These are phyloP conservation scores for Lota lota DNA, from an alignment of 2,113 vertebrate genomes.

Conservation along the genomic window DNA sequence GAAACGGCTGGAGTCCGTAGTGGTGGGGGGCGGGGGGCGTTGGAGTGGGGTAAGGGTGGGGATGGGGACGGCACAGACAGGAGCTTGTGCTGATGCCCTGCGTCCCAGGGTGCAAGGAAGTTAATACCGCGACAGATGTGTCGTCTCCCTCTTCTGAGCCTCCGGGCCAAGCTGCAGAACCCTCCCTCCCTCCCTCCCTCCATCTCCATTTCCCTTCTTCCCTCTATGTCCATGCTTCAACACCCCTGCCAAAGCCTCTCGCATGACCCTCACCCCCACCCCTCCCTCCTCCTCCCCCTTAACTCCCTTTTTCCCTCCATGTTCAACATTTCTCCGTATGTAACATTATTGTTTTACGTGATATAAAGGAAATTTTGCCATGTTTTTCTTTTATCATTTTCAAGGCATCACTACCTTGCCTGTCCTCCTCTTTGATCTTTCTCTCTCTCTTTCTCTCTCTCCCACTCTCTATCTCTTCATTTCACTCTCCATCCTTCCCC, in stretches of 20 bases:
- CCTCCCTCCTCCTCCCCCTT: neutral
- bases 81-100: constrained; percentile 34
- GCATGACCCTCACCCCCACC: neutral
- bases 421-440: neutral
- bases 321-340: too few species aligned
- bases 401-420: neutral
- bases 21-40: constrained; percentile 1
- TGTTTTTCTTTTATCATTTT: neutral
- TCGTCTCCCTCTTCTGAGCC: constrained; percentile 81
- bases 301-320: constrained; percentile 12
- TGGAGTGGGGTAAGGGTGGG: constrained; percentile 2
- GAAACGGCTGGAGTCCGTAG: neutral
- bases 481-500: constrained; percentile 13
- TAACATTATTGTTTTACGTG: too few species aligned
- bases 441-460: neutral
- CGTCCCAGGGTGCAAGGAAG: constrained; percentile 90
- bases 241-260: neutral
- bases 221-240: constrained; percentile 13
- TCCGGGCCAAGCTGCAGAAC: constrained; percentile 76
- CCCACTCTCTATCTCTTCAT: neutral
- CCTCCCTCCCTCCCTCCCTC: constrained; percentile 30
- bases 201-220: constrained; percentile 8
- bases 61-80: constrained; percentile 71
- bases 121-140: constrained; percentile 95
- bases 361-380: neutral